Base-by-base conservation (phyloP, 2,888 invertebrate species). In the Drosophila borborema region DNA sequence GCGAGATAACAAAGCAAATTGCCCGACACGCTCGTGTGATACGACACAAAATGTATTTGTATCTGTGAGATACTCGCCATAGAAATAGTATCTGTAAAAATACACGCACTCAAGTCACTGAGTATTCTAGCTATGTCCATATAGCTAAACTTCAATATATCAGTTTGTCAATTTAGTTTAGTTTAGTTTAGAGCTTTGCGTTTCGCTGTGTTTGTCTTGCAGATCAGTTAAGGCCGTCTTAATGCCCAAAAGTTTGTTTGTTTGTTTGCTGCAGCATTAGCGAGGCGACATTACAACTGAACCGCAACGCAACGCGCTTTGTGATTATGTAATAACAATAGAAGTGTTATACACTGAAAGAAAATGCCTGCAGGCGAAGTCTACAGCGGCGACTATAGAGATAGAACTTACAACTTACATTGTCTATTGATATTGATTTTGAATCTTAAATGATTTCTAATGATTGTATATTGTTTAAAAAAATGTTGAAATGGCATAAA, bases 201-300 rank as follows among this genome's bases (percentile, higher is more conserved):
- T 31, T 55, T n/a, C n/a, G 41, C 23, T 59, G 34, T 72, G 72
- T 63, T 72, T 69, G 69, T 18, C 53, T 34, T 69, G 18, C 6
- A 54, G 72, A 64, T 70, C 64, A n/a, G 68, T 14, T 58, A 23
- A 59, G 23, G 36, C 43, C 28, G 43, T 10, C 40, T 48, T 38
- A 8, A 46, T 16, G 18, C 9, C 64, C 46, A 46, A 23, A 20
- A 16, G 20, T 20, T 20, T 20, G 23, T 81, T 80, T 79, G 79
- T 79, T 80, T 79, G 76, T 79, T 81, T 78, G 79, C 45, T 56
- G 48, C 64, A 40, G 81, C 68, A 72, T 81, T 78, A 81, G 72
- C 67, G 58, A 43, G 51, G 59, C 58, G 51, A 72, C 69, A 81
- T 69, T 81, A 58, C 67, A 56, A 46, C 34, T 49, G 20, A 49